A percentile compares a stretch with the other conserved stretches of the same genome.
Conservation (phyloP, 2,113 vertebrate genomes). For the Progne subis region DNA sequence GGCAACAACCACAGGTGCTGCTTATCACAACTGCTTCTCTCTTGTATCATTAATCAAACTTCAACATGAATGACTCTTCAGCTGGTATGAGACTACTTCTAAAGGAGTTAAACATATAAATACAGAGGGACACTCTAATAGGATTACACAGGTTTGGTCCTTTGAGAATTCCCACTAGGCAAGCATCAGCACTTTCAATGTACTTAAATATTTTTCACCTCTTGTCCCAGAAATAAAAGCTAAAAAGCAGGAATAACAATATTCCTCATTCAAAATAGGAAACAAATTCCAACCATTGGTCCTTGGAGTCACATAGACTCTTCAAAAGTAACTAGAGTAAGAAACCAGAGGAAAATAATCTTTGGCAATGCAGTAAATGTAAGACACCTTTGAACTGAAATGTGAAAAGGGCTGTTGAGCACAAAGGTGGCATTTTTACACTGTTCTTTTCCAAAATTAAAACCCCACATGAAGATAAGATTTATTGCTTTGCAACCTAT, state of each 20-base stretch:
- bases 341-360: background rate
- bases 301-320: background rate
- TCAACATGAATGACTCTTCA: background rate
- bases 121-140: background rate
- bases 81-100: background rate
- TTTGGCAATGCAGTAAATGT: background rate
- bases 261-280: background rate
- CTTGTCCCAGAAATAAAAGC: background rate
- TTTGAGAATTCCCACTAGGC: background rate
- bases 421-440: background rate
- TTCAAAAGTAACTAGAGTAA: background rate
- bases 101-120: background rate
- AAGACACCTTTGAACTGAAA: background rate
- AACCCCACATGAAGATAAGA: background rate
- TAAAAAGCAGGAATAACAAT: background rate
- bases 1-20: background rate
- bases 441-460: constrained; percentile 10
- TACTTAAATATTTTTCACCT: background rate
- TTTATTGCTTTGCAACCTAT: constrained; percentile 3
- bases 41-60: background rate
- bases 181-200: background rate
- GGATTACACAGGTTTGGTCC: background rate
- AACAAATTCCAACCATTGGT: background rate
- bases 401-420: background rate
- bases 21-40: background rate